These are phyloP conservation scores for Rosalia funebris DNA, from an alignment of 2,888 invertebrate species.

Conservation along the genomic window DNA sequence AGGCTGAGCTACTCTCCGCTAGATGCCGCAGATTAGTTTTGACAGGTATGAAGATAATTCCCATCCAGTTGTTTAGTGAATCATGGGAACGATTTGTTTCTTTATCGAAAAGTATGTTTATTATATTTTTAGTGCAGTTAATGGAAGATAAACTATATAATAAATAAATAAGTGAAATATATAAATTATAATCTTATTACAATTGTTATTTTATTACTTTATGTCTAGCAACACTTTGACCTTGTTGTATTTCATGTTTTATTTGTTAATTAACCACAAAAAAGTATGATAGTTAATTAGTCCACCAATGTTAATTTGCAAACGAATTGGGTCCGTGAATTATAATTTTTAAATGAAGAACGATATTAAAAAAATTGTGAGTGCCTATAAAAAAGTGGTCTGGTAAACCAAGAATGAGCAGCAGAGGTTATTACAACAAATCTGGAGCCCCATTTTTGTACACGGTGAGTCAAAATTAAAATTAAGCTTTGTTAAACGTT, in stretches of 20 bases:
- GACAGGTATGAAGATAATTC: neutral
- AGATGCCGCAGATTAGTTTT: neutral
- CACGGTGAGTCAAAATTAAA: constrained; percentile 53
- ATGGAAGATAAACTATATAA: constrained; percentile 11
- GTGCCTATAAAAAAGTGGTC: neutral
- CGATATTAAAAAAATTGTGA: constrained; percentile 1
- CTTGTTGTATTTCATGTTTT: neutral
- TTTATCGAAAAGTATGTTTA: constrained; percentile 3
- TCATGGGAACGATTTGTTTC: constrained; percentile 3
- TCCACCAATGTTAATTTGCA: neutral
- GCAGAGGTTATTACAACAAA: constrained; percentile 56
- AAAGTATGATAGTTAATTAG: neutral
- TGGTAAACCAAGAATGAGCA: constrained; percentile 40
- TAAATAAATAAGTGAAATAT: constrained; percentile 3
- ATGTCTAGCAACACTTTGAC: neutral
- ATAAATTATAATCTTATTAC: neutral
- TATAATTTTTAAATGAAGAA: neutral
- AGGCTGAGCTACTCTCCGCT: constrained; percentile 1
- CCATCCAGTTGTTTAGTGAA: constrained; percentile 20
- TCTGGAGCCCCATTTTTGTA: constrained; percentile 57
- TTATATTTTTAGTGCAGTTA: constrained; percentile 2
- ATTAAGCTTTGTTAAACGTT: no score
- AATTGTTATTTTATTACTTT: neutral
- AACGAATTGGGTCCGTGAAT: neutral
- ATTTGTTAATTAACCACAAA: neutral